Conservation (phyloP, 2,888 invertebrate genomes). For the Dynastes grantii region DNA sequence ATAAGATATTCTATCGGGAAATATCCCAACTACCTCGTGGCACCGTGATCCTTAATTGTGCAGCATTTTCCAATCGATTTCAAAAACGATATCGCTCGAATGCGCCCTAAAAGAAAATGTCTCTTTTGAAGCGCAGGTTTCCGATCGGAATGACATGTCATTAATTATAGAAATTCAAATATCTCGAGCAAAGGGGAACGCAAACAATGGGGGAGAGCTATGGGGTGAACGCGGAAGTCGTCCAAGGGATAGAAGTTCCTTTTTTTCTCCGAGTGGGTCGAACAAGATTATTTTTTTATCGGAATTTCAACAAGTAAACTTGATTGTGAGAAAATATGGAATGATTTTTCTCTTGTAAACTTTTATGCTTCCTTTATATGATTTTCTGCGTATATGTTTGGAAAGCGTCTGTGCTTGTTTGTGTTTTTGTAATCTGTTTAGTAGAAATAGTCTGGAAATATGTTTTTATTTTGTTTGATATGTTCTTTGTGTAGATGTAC, state of each 20-base stretch:
- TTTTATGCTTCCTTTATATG: constrained; percentile 31
- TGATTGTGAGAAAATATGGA: constrained; percentile 38
- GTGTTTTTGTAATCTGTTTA: constrained; percentile 13
- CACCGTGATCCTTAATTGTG: too few species aligned
- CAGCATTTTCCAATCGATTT: neutral
- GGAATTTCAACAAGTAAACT: constrained; percentile 40
- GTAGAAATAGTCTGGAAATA: constrained; percentile 11
- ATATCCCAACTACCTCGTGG: too few species aligned
- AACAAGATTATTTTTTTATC: constrained; percentile 38
- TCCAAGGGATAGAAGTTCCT: constrained; percentile 4
- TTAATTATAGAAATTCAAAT: constrained; percentile 36
- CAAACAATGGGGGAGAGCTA: neutral
- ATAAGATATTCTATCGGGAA: too few species aligned
- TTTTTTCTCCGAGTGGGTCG: constrained; percentile 18
- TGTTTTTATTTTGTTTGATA: neutral
- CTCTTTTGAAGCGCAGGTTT: neutral
- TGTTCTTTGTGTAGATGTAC: neutral
- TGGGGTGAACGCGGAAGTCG: constrained; percentile 5
- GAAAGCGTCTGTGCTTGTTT: constrained; percentile 21
- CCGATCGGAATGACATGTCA: constrained; percentile 14
- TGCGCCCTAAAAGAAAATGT: constrained; percentile 10
- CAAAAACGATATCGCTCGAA: neutral
- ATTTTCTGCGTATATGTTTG: constrained; percentile 12
- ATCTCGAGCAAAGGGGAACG: neutral
- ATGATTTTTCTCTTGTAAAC: constrained; percentile 33